These are phyloP conservation scores for Mionectes macconnelli DNA, from an alignment of 2,113 vertebrate genomes.

Conservation along the genomic window DNA sequence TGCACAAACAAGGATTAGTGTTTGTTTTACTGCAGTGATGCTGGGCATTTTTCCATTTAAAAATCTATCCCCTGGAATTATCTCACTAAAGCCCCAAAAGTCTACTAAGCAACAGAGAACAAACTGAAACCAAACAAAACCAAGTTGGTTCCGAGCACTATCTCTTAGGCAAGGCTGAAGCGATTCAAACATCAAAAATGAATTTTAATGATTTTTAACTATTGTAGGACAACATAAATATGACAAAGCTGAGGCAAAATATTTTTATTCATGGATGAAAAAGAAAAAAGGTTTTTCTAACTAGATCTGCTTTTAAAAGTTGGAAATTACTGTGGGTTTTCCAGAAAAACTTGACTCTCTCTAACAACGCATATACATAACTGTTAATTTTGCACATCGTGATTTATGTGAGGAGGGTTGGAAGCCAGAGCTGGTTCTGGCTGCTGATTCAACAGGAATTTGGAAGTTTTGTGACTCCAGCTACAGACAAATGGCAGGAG, in stretches of 20 bases:
- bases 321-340: neutral
- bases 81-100: neutral
- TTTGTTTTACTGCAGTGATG: neutral
- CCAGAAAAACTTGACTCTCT: neutral
- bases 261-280: neutral
- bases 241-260: neutral
- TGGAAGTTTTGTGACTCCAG: neutral
- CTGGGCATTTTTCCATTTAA: neutral
- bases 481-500: neutral
- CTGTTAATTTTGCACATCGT: neutral
- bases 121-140: conserved; percentile 43
- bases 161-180: neutral
- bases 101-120: conserved; percentile 35
- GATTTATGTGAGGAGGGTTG: neutral
- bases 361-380: neutral
- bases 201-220: neutral
- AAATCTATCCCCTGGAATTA: neutral
- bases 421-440: neutral
- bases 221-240: neutral
- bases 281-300: neutral
- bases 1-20: neutral
- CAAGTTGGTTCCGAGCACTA: neutral
- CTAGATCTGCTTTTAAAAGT: neutral
- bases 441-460: neutral
- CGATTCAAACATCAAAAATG: neutral